phyloP scores from a whole-genome alignment of 2,797 vertebrate genomes.

The Pteronotus mesoamericanus region DNA sequence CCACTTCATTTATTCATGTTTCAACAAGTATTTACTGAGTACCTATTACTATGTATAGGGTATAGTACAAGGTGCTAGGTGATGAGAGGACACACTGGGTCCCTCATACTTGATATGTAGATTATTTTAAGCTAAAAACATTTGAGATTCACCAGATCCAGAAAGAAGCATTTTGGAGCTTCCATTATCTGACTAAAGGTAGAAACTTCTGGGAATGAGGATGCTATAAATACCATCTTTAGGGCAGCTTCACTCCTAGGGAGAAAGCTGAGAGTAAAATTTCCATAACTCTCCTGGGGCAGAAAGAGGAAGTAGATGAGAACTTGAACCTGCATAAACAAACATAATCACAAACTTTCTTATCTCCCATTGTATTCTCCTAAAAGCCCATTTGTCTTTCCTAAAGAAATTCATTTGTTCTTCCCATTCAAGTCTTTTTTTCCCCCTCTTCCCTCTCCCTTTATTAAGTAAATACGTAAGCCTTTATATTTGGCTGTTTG shows the following conservation, averaged over 20 bases:
- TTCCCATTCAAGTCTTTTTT: background rate
- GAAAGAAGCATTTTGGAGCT: background rate
- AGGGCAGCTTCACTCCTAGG: background rate
- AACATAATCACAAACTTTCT: background rate
- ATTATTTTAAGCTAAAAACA: slow-evolving; percentile 1
- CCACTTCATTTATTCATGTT: background rate
- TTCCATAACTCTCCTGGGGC: background rate
- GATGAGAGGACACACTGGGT: background rate
- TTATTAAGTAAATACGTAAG: background rate
- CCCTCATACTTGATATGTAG: background rate
- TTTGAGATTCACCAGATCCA: background rate
- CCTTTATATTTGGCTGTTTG: background rate
- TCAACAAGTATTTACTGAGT: background rate
- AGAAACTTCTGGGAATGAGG: slow-evolving; percentile 14
- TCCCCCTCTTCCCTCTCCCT: background rate
- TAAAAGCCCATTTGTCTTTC: slow-evolving; percentile 29
- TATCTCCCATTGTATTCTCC: background rate
- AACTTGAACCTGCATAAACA: background rate
- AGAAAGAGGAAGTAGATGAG: background rate
- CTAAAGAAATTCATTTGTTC: background rate
- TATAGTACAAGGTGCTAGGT: background rate
- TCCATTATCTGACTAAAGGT: background rate
- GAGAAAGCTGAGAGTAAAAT: background rate
- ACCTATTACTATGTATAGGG: background rate
- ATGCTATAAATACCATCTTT: background rate